Evolutionary conservation across 2,797 vertebrate species (phyloP).

Genomic region (Anas acuta): DNA sequence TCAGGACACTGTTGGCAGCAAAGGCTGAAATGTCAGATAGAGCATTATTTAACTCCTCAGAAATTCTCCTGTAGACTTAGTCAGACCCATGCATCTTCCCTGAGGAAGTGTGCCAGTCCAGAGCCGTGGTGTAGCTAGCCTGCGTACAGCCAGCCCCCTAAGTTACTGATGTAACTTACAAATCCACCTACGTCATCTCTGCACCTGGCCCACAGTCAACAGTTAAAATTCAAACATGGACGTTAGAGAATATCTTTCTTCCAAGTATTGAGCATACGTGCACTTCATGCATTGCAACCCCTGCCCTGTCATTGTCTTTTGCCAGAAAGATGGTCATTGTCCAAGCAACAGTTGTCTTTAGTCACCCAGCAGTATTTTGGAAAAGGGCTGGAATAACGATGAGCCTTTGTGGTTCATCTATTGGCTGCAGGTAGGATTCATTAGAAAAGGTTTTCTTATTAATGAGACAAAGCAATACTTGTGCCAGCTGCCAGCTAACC

Average conservation of each 20-base stretch:
- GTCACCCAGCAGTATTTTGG: neutral
- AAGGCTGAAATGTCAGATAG: neutral
- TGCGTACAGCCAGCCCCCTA: neutral
- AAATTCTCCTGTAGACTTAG: constrained; percentile 32
- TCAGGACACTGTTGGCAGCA: neutral
- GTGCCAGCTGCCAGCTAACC: neutral
- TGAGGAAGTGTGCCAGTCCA: neutral
- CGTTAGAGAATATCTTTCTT: neutral
- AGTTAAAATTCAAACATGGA: constrained; percentile 38
- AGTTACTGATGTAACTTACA: neutral
- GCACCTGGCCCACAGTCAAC: neutral
- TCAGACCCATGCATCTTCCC: neutral
- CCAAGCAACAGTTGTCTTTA: neutral
- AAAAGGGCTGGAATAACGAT: neutral
- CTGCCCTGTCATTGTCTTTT: neutral
- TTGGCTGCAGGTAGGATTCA: neutral
- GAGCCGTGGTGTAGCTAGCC: neutral
- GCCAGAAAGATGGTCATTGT: neutral
- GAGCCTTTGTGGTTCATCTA: neutral
- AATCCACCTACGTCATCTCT: neutral
- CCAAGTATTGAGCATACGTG: neutral
- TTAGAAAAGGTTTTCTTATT: neutral
- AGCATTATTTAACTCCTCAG: neutral
- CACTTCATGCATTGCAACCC: neutral
- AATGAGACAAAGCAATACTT: neutral